phyloP scores from a whole-genome alignment of 2,888 invertebrate species.

The Spicauda simplicius region DNA sequence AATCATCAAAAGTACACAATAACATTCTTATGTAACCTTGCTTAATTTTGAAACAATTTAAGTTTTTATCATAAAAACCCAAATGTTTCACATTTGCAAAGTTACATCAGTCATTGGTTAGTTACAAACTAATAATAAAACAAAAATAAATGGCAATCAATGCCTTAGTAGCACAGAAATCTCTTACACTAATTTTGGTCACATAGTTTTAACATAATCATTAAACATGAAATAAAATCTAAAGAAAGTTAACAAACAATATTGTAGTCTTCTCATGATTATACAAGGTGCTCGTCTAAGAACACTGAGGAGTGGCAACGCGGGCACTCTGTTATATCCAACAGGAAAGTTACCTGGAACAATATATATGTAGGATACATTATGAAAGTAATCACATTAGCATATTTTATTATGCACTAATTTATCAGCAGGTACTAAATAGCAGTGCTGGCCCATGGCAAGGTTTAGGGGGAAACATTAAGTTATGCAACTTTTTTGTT shows the following conservation, averaged over 20 bases:
- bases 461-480: no score
- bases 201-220: slow-evolving; percentile 1
- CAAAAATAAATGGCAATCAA: slow-evolving; percentile 33
- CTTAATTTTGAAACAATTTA: slow-evolving; percentile 16
- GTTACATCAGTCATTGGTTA: not conserved
- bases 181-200: slow-evolving; percentile 4
- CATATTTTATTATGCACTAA: not conserved
- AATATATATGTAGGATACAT: not conserved
- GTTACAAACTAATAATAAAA: slow-evolving; percentile 5
- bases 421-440: not conserved
- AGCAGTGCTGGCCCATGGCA: no score
- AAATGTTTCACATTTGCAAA: slow-evolving; percentile 15
- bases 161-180: slow-evolving; percentile 7
- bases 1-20: not conserved
- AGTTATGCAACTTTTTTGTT: no score
- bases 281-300: slow-evolving; percentile 66
- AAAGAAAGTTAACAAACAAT: slow-evolving; percentile 11
- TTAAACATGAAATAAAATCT: slow-evolving; percentile 15
- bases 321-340: slow-evolving; percentile 79
- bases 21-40: not conserved
- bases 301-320: slow-evolving; percentile 72
- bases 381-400: no score
- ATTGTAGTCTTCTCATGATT: slow-evolving; percentile 17
- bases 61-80: slow-evolving; percentile 38
- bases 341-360: slow-evolving; percentile 75